These are phyloP conservation scores for Ptyas mucosa DNA, from an alignment of 2,113 vertebrate genomes.

Conservation along the genomic window DNA sequence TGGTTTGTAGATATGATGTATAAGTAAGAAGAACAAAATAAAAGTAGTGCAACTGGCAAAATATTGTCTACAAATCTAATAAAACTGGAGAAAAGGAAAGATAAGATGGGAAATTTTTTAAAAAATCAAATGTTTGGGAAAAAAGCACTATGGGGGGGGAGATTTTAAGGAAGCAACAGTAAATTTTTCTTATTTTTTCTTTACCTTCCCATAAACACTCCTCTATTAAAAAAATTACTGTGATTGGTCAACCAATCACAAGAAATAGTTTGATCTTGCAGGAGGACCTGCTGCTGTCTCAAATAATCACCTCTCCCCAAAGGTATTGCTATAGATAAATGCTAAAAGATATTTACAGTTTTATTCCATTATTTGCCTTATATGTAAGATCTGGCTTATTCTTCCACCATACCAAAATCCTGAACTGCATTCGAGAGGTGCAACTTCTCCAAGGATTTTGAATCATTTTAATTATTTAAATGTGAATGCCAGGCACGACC, in stretches of 20 bases:
- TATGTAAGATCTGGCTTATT: not conserved
- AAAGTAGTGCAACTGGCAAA: not conserved
- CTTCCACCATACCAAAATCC: not conserved
- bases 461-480: conserved; percentile 2
- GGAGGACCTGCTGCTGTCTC: not conserved
- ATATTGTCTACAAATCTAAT: not conserved
- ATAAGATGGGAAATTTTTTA: not conserved
- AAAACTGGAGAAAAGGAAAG: not conserved
- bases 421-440: not conserved
- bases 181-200: not conserved
- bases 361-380: not conserved
- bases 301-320: not conserved
- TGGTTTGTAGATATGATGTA: not conserved
- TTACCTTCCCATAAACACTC: not conserved
- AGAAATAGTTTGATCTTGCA: not conserved
- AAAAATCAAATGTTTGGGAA: not conserved
- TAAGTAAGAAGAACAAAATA: not conserved
- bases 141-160: not conserved
- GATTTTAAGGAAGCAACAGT: not conserved
- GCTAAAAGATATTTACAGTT: not conserved
- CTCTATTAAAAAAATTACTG: not conserved
- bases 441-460: not conserved
- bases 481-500: not conserved
- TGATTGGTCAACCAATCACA: not conserved
- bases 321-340: not conserved